Base-by-base conservation (phyloP, 2,113 vertebrate genomes). In the Thalassoma bifasciatum region DNA sequence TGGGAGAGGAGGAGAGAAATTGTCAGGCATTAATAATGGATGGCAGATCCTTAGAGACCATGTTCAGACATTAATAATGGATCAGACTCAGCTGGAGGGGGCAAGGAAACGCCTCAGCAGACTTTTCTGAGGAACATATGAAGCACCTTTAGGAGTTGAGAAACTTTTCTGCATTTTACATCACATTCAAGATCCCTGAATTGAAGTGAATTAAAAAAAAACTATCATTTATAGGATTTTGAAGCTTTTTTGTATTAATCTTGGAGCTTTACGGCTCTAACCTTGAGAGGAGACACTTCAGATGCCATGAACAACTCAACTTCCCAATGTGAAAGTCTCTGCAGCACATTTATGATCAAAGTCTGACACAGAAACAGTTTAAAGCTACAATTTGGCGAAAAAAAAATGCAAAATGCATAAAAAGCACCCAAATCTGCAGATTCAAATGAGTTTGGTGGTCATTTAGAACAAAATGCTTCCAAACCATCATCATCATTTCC, bases 11-110 rank as follows among this genome's bases (percentile, higher is more conserved):
- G 34, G 26, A 49, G 37, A 74, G 65, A 75, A 75, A 78, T 76
- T 62, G 75, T 84, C 53, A 61, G 51, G 64, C 84, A 90, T 91
- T 81, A 91, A 91, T 91, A 91, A 91, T 92, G 60, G 71, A 91
- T 82, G 64, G 14, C 58, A 46, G 81, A 59, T 85, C 90, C 91
- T 80, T 24, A 38, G 90, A 70, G 90, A 90, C 66, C 63, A 37
- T 89, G 87, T 91, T 86, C 72, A 58, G 78, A 75, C 81, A 88
- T 92, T 75, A 92, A 92, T 91, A 86, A 92, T 91, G 49, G 53
- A 92, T 81, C 8, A 12, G 58, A 65, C 63, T 90, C 86, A 89
- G 87, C 77, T 88, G 90, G 81, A 84, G 57, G 58, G 75, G 84
- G 24, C 52, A 66, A 81, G 66, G 52, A 72, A 47, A 44, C 62